These are phyloP conservation scores for Penaeus monodon DNA, from an alignment of 2,888 invertebrate genomes.

Conservation along the genomic window DNA sequence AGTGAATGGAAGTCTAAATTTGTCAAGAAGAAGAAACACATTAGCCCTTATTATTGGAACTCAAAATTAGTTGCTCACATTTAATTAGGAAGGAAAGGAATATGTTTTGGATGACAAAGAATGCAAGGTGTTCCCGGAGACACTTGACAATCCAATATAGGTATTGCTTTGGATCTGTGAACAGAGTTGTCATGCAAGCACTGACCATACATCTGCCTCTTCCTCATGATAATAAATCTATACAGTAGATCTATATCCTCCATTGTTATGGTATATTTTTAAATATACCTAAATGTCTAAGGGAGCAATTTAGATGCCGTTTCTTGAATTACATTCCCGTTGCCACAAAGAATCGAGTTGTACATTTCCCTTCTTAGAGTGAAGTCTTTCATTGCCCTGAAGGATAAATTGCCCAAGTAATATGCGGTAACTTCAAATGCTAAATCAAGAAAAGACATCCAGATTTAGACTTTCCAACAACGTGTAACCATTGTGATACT, in stretches of 20 bases:
- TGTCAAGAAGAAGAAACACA: too few species aligned
- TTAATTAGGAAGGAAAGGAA: too few species aligned
- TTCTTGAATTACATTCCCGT: slow-evolving; percentile 38
- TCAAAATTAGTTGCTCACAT: too few species aligned
- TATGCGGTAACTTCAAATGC: too few species aligned
- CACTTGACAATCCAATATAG: background rate
- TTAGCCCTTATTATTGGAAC: too few species aligned
- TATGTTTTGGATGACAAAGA: too few species aligned
- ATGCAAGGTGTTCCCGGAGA: too few species aligned
- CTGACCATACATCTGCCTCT: slow-evolving; percentile 36
- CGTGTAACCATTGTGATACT: slow-evolving; percentile 48
- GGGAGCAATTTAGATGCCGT: slow-evolving; percentile 31
- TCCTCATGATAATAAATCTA: slow-evolving; percentile 36
- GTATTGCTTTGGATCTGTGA: slow-evolving; percentile 33
- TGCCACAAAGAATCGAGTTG: background rate
- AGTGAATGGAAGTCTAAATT: too few species aligned
- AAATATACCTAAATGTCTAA: slow-evolving; percentile 40
- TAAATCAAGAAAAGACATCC: slow-evolving; percentile 36
- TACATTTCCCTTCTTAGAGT: too few species aligned
- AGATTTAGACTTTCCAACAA: slow-evolving; percentile 37
- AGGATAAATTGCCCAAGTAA: too few species aligned
- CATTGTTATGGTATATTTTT: slow-evolving; percentile 41
- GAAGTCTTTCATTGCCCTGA: too few species aligned
- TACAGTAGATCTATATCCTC: slow-evolving; percentile 40
- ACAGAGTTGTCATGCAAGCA: slow-evolving; percentile 20